These are phyloP conservation scores for Eurypyga helias DNA, from an alignment of 2,113 vertebrate genomes.

Conservation along the genomic window DNA sequence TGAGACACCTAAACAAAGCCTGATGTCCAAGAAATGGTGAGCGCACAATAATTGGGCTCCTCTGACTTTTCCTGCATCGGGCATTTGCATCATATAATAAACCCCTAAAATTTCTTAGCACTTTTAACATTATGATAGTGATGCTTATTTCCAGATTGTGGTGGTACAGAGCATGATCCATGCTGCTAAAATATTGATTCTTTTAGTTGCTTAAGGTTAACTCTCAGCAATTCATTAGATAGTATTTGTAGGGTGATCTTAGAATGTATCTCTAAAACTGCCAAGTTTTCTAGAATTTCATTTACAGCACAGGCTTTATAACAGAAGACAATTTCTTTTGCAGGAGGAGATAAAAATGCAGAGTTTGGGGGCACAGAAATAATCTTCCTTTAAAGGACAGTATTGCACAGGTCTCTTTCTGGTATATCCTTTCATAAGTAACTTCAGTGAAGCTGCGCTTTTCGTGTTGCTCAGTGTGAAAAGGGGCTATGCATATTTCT, in stretches of 20 bases:
- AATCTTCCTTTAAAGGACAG: background rate
- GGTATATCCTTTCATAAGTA: background rate
- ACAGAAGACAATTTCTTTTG: background rate
- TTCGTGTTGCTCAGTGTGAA: background rate
- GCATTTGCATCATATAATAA: background rate
- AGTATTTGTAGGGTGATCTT: background rate
- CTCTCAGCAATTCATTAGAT: background rate
- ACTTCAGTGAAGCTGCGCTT: background rate
- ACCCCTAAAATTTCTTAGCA: background rate
- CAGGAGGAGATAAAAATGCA: background rate
- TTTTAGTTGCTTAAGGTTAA: background rate
- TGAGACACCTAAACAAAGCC: background rate
- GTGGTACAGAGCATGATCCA: background rate
- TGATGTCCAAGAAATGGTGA: background rate
- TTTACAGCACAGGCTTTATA: background rate
- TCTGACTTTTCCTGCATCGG: background rate
- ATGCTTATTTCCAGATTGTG: background rate
- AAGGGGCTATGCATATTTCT: background rate
- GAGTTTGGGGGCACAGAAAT: background rate
- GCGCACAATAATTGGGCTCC: background rate
- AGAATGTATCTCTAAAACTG: background rate
- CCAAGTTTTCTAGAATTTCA: background rate
- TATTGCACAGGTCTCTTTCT: background rate
- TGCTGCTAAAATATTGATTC: background rate
- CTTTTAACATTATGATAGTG: background rate